Base-by-base conservation (phyloP, 2,113 vertebrate genomes). In the Cyanoderma ruficeps region DNA sequence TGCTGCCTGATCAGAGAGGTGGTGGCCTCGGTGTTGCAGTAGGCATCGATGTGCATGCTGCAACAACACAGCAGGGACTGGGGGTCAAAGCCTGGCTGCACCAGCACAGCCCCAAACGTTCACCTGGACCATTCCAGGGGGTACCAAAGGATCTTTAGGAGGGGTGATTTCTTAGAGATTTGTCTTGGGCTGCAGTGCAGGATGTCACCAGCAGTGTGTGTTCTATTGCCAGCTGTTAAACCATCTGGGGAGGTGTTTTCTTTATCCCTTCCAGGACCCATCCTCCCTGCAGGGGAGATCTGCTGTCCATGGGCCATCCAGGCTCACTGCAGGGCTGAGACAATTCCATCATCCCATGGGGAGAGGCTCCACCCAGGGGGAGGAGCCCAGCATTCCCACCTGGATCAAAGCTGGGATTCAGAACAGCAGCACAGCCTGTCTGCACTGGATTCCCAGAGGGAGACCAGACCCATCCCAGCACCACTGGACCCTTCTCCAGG, bases 21-120 rank as follows among this genome's bases (percentile, higher is more conserved):
- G 18, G 99, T 98, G 6, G 96, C 95, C 11, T 98, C 98, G 0
- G 97, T 94, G n/a, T 98, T 98, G 96, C 98, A 99, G 1, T 97
- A 95, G 68, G 98, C 97, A n/a, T 96, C 98, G 64, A 99, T 97
- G 31, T 99, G 98, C 99, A 99, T 99, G 24, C 99, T 99, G n/a
- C 2, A 80, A 83, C 96, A 35, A 35, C 30, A 91, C 0, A 75
- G 2, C n/a, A 60, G 37, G 37, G 30, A 42, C 0, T 2, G 42
- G 33, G 42, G 3, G 11, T 31, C n/a, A 20, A 44, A 65, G 49
- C 27, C 75, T 42, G 14, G 2, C 27, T 23, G 8, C 24, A 17
- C 12, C 49, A 50, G 50, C 39, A 69, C 22, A 44, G 16, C 56
- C 13, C 14, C 60, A 46, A 52, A n/a, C 20, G 3, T 2, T 5